phyloP scores from a whole-genome alignment of 2,113 vertebrate species.

The Pterocles orientalis region DNA sequence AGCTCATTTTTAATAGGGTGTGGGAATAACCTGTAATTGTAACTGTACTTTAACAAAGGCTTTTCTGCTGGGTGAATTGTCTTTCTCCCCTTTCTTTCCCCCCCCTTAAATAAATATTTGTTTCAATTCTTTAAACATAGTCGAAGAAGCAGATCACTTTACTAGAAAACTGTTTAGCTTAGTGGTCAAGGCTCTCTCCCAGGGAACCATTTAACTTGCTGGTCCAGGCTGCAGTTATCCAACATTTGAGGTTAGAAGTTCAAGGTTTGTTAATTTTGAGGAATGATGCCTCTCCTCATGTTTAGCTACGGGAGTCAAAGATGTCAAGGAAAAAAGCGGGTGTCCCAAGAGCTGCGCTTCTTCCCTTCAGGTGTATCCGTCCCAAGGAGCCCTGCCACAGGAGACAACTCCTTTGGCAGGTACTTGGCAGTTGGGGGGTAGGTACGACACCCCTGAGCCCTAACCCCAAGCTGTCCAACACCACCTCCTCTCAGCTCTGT shows the following conservation, averaged over 20 bases:
- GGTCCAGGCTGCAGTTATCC: background rate
- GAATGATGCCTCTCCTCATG: background rate
- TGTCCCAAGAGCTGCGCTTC: background rate
- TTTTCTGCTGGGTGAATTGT: background rate
- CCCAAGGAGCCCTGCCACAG: background rate
- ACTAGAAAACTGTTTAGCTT: background rate
- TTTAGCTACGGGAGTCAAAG: background rate
- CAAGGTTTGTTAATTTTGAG: background rate
- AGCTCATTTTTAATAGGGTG: background rate
- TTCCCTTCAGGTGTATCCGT: background rate
- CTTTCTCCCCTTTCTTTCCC: background rate
- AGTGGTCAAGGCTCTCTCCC: background rate
- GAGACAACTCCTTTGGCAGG: background rate
- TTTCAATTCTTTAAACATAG: constrained; percentile 25
- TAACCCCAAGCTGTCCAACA: background rate
- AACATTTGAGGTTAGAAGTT: background rate
- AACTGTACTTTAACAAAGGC: background rate
- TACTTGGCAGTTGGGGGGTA: background rate
- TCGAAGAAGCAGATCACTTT: background rate
- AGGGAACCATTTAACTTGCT: background rate
- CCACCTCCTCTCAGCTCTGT: background rate
- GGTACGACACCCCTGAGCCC: background rate
- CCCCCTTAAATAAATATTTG: constrained; percentile 27
- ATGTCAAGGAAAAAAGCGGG: accelerated
- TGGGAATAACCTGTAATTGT: background rate